Percentiles rank a stretch among this genome's conserved stretches.
Conservation (phyloP, 2,797 vertebrate species). For the Chloroceryle amazona region DNA sequence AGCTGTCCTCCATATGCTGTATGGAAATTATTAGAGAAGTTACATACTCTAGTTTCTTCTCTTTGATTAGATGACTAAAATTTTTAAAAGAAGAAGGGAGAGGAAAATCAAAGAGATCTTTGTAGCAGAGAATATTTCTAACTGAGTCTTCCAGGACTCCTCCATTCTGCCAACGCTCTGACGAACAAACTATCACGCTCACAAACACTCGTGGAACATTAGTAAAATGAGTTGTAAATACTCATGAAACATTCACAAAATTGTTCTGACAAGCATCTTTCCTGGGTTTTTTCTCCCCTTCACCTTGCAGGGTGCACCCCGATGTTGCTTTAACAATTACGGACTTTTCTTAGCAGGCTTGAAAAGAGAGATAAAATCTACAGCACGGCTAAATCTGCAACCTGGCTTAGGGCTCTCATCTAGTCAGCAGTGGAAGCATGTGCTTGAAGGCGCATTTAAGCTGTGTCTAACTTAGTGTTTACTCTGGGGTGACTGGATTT, state of each 20-base stretch:
- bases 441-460: slow-evolving; percentile 68
- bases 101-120: neutral
- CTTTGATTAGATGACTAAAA: neutral
- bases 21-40: neutral
- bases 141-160: neutral
- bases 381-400: slow-evolving; percentile 40
- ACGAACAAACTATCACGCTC: neutral
- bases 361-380: slow-evolving; percentile 60
- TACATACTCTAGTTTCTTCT: neutral
- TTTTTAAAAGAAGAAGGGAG: neutral
- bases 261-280: neutral
- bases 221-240: neutral
- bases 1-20: neutral
- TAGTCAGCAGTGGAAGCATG: slow-evolving; percentile 48
- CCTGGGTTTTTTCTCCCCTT: neutral
- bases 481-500: slow-evolving; percentile 80
- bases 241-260: neutral
- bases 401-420: slow-evolving; percentile 59
- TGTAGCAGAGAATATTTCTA: neutral
- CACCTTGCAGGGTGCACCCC: neutral
- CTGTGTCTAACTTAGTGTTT: slow-evolving; percentile 73
- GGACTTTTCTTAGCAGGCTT: slow-evolving; percentile 27
- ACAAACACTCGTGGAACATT: neutral
- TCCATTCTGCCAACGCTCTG: neutral
- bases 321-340: neutral